These are phyloP conservation scores for Xestia sexstrigata DNA, from an alignment of 2,888 invertebrate genomes.

Conservation along the genomic window DNA sequence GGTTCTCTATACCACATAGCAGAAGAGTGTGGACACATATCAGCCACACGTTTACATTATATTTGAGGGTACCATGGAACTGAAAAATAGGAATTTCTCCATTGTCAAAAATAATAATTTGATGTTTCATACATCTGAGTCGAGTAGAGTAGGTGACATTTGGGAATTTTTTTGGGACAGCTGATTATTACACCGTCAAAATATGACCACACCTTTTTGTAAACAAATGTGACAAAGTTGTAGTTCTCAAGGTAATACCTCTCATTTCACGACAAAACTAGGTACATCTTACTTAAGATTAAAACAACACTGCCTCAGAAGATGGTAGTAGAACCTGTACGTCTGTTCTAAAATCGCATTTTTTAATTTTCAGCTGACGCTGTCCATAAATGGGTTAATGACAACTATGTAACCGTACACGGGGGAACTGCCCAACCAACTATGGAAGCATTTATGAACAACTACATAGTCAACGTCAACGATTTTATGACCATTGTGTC, in stretches of 20 bases:
- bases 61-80: background rate
- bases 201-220: background rate
- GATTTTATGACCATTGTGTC: fast-evolving
- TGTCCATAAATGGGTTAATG: slow-evolving; percentile 20
- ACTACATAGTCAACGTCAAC: slow-evolving; percentile 16
- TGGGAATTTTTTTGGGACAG: too few relatives aligned
- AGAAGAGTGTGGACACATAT: background rate
- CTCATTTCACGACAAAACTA: too few relatives aligned
- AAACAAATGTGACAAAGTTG: too few relatives aligned
- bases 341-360: background rate
- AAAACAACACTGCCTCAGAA: background rate
- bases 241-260: too few relatives aligned
- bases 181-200: background rate
- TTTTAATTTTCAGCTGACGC: slow-evolving; percentile 36
- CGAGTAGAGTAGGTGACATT: too few relatives aligned
- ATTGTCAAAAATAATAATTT: background rate
- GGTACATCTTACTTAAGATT: background rate
- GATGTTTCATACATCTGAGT: background rate
- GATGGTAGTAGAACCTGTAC: background rate
- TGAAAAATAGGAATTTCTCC: too few relatives aligned
- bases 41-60: background rate
- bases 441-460: background rate
- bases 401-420: slow-evolving; percentile 32
- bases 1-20: too few relatives aligned
- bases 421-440: background rate